These are phyloP conservation scores for Stigmatopora argus DNA, from an alignment of 2,113 vertebrate genomes.

Conservation along the genomic window DNA sequence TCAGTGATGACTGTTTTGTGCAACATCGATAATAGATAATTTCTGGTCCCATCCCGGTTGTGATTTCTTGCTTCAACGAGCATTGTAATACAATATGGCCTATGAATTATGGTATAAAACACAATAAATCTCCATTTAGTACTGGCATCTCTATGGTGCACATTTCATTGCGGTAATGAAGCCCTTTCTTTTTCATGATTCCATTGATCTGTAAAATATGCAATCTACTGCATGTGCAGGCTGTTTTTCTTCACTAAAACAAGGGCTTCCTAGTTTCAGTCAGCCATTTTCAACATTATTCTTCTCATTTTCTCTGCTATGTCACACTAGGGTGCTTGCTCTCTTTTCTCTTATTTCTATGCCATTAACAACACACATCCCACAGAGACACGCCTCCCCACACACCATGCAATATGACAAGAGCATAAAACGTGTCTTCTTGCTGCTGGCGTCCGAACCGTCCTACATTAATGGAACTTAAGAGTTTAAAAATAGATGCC, in stretches of 20 bases:
- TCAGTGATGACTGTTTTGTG: neutral
- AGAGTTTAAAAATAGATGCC: conserved; percentile 48
- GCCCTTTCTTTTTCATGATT: conserved; percentile 28
- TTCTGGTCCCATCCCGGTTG: neutral
- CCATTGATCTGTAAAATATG: conserved; percentile 44
- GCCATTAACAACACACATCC: neutral
- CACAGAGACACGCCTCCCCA: neutral
- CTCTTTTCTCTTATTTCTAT: neutral
- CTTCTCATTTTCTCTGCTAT: neutral
- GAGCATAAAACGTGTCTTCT: conserved; percentile 6
- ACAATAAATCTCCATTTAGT: conserved; percentile 20
- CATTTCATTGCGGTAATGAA: conserved; percentile 52
- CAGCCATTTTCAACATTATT: conserved; percentile 7
- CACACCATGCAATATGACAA: conserved; percentile 6
- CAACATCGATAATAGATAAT: neutral
- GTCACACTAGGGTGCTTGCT: neutral
- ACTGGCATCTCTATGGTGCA: conserved; percentile 25
- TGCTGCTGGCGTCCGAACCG: conserved; percentile 35
- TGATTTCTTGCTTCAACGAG: neutral
- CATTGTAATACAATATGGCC: neutral
- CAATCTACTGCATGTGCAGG: conserved; percentile 20
- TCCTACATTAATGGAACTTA: conserved; percentile 33
- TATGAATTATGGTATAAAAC: conserved; percentile 32
- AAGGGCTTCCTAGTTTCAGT: conserved; percentile 1
- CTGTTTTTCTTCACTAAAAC: conserved; percentile 40